Conservation (phyloP, 2,113 vertebrate genomes). For the Proteles cristata region DNA sequence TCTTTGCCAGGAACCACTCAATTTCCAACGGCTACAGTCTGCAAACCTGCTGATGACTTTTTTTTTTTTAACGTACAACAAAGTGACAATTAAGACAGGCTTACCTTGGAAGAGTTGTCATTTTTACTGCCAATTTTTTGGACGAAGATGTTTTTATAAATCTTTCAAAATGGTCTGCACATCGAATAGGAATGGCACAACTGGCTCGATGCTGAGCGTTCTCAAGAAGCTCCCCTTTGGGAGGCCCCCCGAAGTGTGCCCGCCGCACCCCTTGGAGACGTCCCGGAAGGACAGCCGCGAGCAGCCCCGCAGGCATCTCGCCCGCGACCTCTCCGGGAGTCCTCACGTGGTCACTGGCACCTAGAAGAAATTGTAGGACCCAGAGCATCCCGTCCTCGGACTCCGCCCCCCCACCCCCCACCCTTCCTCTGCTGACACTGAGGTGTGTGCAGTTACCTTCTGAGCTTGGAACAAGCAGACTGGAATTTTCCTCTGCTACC, state of each 20-base stretch:
- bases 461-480: conserved; percentile 77
- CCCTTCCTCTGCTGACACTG: conserved; percentile 37
- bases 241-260: background rate
- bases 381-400: background rate
- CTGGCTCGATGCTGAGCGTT: conserved; percentile 65
- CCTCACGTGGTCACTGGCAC: background rate
- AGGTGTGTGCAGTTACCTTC: conserved; percentile 63
- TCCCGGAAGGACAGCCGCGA: conserved; percentile 69
- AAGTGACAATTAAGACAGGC: conserved; percentile 85
- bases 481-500: conserved; percentile 80
- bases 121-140: conserved; percentile 90
- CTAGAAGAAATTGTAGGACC: background rate
- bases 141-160: conserved; percentile 89
- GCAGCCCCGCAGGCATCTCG: background rate
- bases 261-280: rapidly evolving
- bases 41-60: conserved; percentile 84
- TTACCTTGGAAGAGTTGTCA: conserved; percentile 85
- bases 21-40: conserved; percentile 82
- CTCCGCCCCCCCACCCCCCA: background rate
- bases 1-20: conserved; percentile 74
- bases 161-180: conserved; percentile 83
- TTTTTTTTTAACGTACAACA: conserved; percentile 84
- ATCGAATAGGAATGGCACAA: conserved; percentile 78
- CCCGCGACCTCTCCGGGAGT: background rate
- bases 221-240: background rate